Evolutionary conservation across 2,797 vertebrate species (phyloP).

Genomic region (Hapalemur alaotrensis): DNA sequence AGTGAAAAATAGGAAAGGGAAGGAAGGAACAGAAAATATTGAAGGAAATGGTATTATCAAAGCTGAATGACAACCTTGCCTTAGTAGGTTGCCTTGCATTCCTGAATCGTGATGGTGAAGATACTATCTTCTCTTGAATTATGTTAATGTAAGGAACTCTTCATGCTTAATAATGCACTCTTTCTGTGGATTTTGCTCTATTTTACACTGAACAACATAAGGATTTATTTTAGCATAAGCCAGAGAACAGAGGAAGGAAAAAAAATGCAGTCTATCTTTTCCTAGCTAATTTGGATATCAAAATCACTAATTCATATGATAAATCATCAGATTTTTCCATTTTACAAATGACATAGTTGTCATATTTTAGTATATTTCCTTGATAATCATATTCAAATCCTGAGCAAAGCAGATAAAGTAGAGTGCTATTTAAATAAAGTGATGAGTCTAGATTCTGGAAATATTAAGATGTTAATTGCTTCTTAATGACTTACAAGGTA

Average conservation of each 20-base stretch:
- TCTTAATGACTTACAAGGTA: constrained; percentile 77
- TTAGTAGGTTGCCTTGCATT: too few relatives aligned
- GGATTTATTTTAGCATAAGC: neutral
- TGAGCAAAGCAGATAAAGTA: constrained; percentile 53
- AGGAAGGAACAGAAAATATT: neutral
- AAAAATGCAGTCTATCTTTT: neutral
- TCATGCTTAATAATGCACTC: neutral
- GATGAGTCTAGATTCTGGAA: constrained; percentile 56
- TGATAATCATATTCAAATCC: constrained; percentile 42
- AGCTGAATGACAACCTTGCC: neutral
- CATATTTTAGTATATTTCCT: constrained; percentile 48
- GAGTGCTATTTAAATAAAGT: constrained; percentile 20
- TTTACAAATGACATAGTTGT: neutral
- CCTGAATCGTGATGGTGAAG: neutral
- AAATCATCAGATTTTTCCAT: neutral
- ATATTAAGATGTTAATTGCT: constrained; percentile 72
- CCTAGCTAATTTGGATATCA: neutral
- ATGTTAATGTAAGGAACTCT: neutral
- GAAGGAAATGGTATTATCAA: neutral
- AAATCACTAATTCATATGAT: neutral
- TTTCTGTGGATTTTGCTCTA: neutral
- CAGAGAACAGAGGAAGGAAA: neutral
- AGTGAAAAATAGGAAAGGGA: neutral
- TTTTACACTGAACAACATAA: neutral
- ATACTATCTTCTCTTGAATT: neutral